Evolutionary conservation across 2,888 invertebrate genomes (phyloP).

Genomic region (Hartigia nigra): DNA sequence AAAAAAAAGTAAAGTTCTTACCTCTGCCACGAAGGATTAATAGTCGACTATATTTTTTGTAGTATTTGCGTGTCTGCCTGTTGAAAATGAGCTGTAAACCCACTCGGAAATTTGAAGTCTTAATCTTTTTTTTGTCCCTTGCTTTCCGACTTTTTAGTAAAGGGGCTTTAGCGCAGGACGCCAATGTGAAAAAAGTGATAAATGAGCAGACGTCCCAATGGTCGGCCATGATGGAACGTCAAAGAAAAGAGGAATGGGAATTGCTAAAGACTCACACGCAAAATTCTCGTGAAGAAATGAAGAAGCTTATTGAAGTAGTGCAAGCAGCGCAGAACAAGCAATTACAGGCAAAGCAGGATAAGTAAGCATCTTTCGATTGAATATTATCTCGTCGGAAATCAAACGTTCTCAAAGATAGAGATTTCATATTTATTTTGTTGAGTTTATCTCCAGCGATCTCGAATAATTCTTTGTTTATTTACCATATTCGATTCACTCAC

Average conservation of each 20-base stretch:
- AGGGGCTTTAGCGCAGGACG: constrained; percentile 60
- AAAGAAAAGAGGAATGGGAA: constrained; percentile 71
- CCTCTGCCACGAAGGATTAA: background rate
- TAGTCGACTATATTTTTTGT: background rate
- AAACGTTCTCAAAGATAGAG: background rate
- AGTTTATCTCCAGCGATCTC: background rate
- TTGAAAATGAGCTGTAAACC: background rate
- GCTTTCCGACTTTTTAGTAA: constrained; percentile 47
- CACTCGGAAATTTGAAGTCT: background rate
- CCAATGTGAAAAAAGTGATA: constrained; percentile 67
- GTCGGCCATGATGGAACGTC: constrained; percentile 71
- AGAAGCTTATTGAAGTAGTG: constrained; percentile 68
- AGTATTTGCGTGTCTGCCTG: background rate
- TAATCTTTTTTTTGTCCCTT: background rate
- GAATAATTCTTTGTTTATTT: background rate
- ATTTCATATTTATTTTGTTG: background rate
- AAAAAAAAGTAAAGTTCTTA: background rate
- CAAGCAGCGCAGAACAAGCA: constrained; percentile 70
- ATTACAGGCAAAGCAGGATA: constrained; percentile 70
- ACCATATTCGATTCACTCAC: background rate
- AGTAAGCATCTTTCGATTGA: constrained; percentile 57
- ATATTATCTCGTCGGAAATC: background rate
- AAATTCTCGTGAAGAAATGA: constrained; percentile 68
- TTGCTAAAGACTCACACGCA: constrained; percentile 70
- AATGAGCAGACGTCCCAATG: constrained; percentile 74